A percentile compares a stretch with the other conserved stretches of the same genome.
phyloP scores from a whole-genome alignment of 2,797 vertebrate species.

The Pseudopleuronectes americanus region DNA sequence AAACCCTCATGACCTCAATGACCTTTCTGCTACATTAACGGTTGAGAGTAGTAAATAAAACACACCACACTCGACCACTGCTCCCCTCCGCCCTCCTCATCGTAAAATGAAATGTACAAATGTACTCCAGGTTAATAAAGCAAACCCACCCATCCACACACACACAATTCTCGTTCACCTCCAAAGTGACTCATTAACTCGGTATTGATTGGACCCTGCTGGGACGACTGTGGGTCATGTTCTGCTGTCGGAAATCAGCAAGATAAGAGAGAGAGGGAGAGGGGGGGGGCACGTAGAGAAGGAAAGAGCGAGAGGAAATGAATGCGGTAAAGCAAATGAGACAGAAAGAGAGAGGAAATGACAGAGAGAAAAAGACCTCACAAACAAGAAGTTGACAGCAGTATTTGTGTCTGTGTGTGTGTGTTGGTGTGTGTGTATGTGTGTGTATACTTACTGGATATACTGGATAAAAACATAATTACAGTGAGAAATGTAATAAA shows the following conservation, averaged over 20 bases:
- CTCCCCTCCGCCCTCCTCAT: constrained; percentile 10
- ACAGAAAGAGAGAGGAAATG: constrained; percentile 14
- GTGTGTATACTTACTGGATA: not conserved
- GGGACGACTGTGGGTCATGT: constrained; percentile 49
- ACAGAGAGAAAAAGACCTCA: constrained; percentile 2
- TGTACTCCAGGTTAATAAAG: constrained; percentile 15
- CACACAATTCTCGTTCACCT: constrained; percentile 44
- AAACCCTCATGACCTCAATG: constrained; percentile 9
- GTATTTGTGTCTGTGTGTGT: not conserved
- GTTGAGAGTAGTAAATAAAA: constrained; percentile 39
- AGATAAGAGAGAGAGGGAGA: constrained; percentile 51
- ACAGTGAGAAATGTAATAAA: not conserved
- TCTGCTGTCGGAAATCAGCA: constrained; percentile 59
- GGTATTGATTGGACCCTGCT: constrained; percentile 57
- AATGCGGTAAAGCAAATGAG: constrained; percentile 34
- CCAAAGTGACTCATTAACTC: constrained; percentile 68
- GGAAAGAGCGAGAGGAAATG: constrained; percentile 31
- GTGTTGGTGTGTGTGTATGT: constrained; percentile 1
- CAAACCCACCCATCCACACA: not conserved
- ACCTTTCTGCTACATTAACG: constrained; percentile 34
- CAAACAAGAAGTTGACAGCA: not conserved
- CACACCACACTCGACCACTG: constrained; percentile 2
- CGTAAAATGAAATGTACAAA: constrained; percentile 31
- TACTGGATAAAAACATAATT: not conserved
- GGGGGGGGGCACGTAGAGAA: no score